Evolutionary conservation across 2,797 vertebrate genomes (phyloP).

Genomic region (Alcedo atthis): DNA sequence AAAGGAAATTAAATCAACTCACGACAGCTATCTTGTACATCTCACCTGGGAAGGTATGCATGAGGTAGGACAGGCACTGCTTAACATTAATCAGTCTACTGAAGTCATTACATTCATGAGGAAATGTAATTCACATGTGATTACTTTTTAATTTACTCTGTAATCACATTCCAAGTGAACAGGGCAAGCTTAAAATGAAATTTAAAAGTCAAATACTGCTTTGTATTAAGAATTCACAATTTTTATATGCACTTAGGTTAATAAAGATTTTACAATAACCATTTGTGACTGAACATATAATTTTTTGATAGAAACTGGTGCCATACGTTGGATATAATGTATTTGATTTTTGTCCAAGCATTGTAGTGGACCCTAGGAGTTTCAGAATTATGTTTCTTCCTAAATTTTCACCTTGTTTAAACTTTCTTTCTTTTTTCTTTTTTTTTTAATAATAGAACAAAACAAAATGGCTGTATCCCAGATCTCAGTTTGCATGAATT

Average conservation of each 20-base stretch:
- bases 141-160: conserved; percentile 90
- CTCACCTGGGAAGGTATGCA: conserved; percentile 82
- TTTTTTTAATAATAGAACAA: conserved; percentile 38
- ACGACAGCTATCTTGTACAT: conserved; percentile 76
- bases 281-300: conserved; percentile 79
- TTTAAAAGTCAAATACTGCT: conserved; percentile 93
- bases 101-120: conserved; percentile 90
- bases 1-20: conserved; percentile 84
- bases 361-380: conserved; percentile 40
- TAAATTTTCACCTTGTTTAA: conserved; percentile 59
- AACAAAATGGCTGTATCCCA: conserved; percentile 54
- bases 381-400: conserved; percentile 46
- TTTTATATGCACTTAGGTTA: conserved; percentile 84
- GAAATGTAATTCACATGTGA: conserved; percentile 88
- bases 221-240: conserved; percentile 85
- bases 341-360: conserved; percentile 68
- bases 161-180: conserved; percentile 91
- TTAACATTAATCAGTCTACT: conserved; percentile 88
- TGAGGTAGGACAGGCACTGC: conserved; percentile 79
- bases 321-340: conserved; percentile 54
- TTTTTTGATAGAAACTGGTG: conserved; percentile 75
- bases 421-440: neutral
- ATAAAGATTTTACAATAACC: conserved; percentile 85
- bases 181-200: conserved; percentile 89
- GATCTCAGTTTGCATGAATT: conserved; percentile 41